Evolutionary conservation across 2,113 vertebrate species (phyloP).

Genomic region (Prochilodus magdalenae): DNA sequence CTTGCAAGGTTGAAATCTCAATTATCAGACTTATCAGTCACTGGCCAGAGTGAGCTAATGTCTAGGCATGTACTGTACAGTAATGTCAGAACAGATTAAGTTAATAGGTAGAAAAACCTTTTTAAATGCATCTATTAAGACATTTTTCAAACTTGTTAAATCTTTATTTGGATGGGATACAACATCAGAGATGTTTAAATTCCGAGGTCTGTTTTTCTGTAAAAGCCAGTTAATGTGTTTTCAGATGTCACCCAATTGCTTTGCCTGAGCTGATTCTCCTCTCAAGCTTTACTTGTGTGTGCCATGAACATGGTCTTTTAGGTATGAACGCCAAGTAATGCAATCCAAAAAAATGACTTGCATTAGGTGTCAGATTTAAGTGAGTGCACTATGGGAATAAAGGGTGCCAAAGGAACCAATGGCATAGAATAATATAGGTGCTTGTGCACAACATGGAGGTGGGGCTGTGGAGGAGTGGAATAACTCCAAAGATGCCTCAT

Average conservation of each 20-base stretch:
- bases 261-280: not conserved
- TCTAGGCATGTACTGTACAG: not conserved
- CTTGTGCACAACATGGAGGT: no score
- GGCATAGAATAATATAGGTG: no score
- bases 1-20: not conserved
- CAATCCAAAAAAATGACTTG: no score
- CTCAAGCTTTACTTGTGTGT: not conserved
- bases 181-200: not conserved
- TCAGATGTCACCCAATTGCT: not conserved
- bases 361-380: no score
- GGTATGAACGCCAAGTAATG: no score
- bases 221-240: not conserved
- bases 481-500: no score
- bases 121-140: not conserved
- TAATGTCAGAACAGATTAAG: not conserved
- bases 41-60: not conserved
- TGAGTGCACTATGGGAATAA: no score
- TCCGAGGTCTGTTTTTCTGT: no score
- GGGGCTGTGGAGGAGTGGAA: no score
- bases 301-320: not conserved
- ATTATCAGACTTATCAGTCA: conserved; percentile 7
- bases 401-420: no score
- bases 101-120: conserved; percentile 2
- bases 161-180: not conserved
- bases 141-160: not conserved